phyloP scores from a whole-genome alignment of 2,888 invertebrate genomes.

The Mantis religiosa region DNA sequence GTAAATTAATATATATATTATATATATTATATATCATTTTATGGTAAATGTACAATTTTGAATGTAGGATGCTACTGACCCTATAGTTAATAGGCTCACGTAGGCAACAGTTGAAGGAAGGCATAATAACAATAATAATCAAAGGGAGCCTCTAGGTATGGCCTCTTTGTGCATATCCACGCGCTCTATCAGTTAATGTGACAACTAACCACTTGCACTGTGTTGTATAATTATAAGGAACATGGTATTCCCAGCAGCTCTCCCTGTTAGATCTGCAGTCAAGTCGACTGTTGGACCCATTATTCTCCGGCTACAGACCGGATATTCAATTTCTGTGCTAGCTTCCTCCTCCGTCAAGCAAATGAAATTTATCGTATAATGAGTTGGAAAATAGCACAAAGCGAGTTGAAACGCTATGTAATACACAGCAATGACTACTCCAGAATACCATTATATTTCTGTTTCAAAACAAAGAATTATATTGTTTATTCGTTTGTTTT shows the following conservation, averaged over 20 bases:
- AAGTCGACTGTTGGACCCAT: background rate
- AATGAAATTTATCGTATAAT: background rate
- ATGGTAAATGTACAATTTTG: too few species aligned
- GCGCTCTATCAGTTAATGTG: background rate
- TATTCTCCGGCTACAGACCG: background rate
- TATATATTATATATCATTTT: too few species aligned
- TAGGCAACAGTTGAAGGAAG: too few species aligned
- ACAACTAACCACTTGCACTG: background rate
- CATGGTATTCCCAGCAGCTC: background rate
- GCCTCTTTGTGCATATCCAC: background rate
- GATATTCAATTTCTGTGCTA: background rate
- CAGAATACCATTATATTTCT: too few species aligned
- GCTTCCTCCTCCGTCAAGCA: background rate
- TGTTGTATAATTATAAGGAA: background rate
- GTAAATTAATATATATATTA: too few species aligned
- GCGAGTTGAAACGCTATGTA: background rate
- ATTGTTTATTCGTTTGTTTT: too few species aligned
- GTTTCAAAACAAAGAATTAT: too few species aligned
- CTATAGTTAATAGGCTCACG: too few species aligned
- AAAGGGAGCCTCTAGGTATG: background rate
- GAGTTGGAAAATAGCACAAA: background rate
- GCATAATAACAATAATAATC: too few species aligned
- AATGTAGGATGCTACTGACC: too few species aligned
- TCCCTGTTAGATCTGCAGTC: background rate
- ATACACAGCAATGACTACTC: background rate